phyloP scores from a whole-genome alignment of 2,888 invertebrate species.

The Calephelis perditalis region DNA sequence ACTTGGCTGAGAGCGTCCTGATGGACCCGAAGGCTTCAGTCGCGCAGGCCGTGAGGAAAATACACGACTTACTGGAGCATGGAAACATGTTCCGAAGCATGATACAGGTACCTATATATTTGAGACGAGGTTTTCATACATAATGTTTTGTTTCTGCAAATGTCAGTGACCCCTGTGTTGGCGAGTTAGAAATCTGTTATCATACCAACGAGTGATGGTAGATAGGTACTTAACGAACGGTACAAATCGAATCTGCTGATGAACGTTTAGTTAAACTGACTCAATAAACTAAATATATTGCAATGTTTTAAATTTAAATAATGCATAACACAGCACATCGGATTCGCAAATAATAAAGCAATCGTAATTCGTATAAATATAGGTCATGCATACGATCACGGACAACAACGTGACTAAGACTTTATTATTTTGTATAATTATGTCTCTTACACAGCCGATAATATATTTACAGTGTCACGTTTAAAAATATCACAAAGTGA shows the following conservation, averaged over 20 bases:
- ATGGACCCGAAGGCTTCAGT: slow-evolving; percentile 80
- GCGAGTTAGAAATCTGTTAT: neutral
- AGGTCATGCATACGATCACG: neutral
- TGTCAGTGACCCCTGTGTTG: slow-evolving; percentile 5
- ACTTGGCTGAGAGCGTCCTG: slow-evolving; percentile 82
- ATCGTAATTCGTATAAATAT: neutral
- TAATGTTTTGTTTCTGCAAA: neutral
- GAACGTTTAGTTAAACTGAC: neutral
- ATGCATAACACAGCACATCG: neutral
- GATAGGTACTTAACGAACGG: neutral
- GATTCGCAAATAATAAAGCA: neutral
- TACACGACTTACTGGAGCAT: slow-evolving; percentile 79
- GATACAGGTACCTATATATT: slow-evolving; percentile 79
- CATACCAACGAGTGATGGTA: neutral
- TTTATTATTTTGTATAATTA: neutral
- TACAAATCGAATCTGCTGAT: neutral
- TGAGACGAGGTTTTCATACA: neutral
- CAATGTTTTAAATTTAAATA: too few species aligned
- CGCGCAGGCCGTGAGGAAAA: slow-evolving; percentile 74
- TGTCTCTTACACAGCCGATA: too few species aligned
- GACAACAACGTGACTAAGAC: neutral
- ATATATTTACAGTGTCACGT: too few species aligned
- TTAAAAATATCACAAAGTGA: too few species aligned
- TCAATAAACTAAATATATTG: neutral
- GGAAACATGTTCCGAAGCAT: slow-evolving; percentile 82